Evolutionary conservation across 1,140 invertebrate species (phyloP).

Genomic region (Octopus bimaculoides): DNA sequence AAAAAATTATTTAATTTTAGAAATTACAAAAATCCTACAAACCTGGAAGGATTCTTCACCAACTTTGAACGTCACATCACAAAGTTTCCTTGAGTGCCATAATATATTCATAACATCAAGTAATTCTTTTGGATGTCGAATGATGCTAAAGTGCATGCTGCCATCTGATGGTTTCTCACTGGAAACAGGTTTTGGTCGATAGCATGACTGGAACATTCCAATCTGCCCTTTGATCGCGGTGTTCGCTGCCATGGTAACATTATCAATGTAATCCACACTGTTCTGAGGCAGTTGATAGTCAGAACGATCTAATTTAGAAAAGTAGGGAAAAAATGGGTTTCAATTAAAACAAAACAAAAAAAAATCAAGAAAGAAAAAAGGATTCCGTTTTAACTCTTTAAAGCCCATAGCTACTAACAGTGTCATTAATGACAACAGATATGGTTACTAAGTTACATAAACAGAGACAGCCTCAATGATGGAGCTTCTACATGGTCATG

Average conservation of each 20-base stretch:
- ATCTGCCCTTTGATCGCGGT: background rate
- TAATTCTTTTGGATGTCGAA: conserved; percentile 79
- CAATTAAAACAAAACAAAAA: no score
- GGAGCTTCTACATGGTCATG: no score
- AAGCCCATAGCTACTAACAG: no score
- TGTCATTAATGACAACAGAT: no score
- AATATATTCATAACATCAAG: conserved; percentile 87
- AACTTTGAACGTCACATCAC: conserved; percentile 57
- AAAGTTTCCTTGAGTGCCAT: conserved; percentile 83
- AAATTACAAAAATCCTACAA: no score
- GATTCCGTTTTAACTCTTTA: no score
- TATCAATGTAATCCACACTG: background rate
- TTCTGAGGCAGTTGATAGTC: background rate
- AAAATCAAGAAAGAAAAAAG: no score
- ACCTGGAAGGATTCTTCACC: conserved; percentile 42
- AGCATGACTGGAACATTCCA: conserved; percentile 37
- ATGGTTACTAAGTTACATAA: no score
- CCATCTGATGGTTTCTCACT: conserved; percentile 58
- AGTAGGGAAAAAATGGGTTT: background rate
- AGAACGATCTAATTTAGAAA: background rate
- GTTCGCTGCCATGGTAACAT: conserved; percentile 4
- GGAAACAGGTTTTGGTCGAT: conserved; percentile 46
- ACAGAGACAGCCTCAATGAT: no score
- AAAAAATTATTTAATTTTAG: no score
- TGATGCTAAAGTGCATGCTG: conserved; percentile 83